Conservation (phyloP, 2,113 vertebrate species). For the Nesoenas mayeri region DNA sequence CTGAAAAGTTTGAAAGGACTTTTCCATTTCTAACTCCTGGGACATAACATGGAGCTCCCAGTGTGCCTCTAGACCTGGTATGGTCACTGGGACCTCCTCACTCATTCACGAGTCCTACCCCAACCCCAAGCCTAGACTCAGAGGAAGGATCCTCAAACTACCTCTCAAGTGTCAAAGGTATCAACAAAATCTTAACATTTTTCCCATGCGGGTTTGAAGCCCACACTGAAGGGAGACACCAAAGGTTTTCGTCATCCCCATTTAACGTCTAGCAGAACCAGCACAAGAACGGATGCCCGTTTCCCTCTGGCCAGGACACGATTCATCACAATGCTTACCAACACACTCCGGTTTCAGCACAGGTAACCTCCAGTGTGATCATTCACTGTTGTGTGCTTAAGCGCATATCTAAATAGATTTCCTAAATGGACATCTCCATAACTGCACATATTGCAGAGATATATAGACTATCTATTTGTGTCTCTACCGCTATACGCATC, state of each 20-base stretch:
- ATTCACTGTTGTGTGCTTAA: background rate
- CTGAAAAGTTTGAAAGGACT: background rate
- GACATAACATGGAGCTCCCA: background rate
- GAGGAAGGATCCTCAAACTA: background rate
- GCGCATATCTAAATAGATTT: background rate
- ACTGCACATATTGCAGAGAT: background rate
- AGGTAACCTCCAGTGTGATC: background rate
- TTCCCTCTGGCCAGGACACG: background rate
- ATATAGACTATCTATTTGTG: background rate
- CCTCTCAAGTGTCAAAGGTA: background rate
- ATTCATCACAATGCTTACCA: background rate
- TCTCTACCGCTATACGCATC: background rate
- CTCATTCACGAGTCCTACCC: background rate
- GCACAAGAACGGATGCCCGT: fast-evolving
- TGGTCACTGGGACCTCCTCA: background rate
- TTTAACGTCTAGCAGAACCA: fast-evolving
- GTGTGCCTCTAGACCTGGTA: background rate
- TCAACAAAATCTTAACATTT: background rate
- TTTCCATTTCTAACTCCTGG: background rate
- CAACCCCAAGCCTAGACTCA: background rate
- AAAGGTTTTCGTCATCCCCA: background rate
- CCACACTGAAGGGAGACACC: background rate
- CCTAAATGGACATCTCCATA: background rate
- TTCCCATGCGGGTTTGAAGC: fast-evolving
- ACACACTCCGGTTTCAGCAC: fast-evolving